Evolutionary conservation across 2,113 vertebrate species (phyloP).

Genomic region (Ploceus nigricollis): DNA sequence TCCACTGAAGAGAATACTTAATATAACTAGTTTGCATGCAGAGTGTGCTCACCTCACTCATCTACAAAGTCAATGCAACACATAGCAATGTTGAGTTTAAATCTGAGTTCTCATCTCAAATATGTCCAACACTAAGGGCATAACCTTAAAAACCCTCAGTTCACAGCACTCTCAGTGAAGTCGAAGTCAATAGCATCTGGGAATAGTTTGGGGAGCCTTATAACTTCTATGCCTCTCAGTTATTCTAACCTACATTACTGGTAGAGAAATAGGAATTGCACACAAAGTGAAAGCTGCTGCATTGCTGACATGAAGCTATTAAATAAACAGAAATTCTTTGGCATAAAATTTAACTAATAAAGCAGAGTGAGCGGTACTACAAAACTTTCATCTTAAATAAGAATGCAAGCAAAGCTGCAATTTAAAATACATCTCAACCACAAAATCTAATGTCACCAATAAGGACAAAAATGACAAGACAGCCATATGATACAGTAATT

Average conservation of each 20-base stretch:
- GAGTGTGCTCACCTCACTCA: background rate
- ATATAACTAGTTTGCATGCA: background rate
- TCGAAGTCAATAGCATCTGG: background rate
- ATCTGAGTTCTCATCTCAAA: background rate
- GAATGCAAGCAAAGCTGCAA: background rate
- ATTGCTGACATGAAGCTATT: background rate
- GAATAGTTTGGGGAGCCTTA: background rate
- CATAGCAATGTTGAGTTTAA: background rate
- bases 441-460: background rate
- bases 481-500: rapidly evolving
- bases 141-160: background rate
- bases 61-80: background rate
- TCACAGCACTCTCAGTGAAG: background rate
- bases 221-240: background rate
- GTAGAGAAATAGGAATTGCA: background rate
- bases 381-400: background rate
- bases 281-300: background rate
- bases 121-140: background rate
- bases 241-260: background rate
- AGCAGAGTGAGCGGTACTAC: background rate
- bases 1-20: background rate
- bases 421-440: background rate
- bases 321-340: background rate
- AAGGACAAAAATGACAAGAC: background rate
- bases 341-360: background rate